Percentiles rank a stretch among this genome's conserved stretches.
Conservation (phyloP, 2,113 vertebrate genomes). For the Chloroceryle aenea region DNA sequence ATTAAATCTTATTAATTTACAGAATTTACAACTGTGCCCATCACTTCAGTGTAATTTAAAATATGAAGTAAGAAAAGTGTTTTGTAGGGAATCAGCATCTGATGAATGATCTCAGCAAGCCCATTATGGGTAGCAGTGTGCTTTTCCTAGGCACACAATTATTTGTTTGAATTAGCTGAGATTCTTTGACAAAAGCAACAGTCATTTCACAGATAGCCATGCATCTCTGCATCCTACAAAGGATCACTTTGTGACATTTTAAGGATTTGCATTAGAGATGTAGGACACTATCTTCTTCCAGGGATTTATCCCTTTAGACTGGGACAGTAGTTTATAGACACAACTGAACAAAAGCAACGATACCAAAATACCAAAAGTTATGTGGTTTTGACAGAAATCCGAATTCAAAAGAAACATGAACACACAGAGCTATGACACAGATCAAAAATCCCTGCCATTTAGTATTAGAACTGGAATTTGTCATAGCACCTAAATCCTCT, state of each 20-base stretch:
- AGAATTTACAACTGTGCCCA: not conserved
- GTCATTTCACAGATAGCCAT: not conserved
- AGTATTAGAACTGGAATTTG: not conserved
- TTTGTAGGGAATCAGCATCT: not conserved
- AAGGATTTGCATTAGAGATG: not conserved
- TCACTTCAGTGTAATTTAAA: not conserved
- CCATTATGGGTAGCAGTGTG: not conserved
- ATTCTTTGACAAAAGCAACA: not conserved
- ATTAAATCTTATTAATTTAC: not conserved
- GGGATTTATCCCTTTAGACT: not conserved
- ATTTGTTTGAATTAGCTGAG: not conserved
- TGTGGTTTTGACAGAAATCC: not conserved
- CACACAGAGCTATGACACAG: not conserved
- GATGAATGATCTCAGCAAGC: not conserved
- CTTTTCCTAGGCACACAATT: not conserved
- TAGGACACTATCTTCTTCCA: not conserved
- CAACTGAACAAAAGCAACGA: not conserved
- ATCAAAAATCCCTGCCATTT: not conserved
- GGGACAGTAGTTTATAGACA: not conserved
- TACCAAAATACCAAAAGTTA: not conserved
- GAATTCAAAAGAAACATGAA: not conserved
- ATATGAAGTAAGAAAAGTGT: not conserved
- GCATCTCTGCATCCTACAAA: not conserved
- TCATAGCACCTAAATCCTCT: not conserved
- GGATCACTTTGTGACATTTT: not conserved